Evolutionary conservation across 2,888 invertebrate genomes (phyloP).

Genomic region (Nephrotoma appendiculata): DNA sequence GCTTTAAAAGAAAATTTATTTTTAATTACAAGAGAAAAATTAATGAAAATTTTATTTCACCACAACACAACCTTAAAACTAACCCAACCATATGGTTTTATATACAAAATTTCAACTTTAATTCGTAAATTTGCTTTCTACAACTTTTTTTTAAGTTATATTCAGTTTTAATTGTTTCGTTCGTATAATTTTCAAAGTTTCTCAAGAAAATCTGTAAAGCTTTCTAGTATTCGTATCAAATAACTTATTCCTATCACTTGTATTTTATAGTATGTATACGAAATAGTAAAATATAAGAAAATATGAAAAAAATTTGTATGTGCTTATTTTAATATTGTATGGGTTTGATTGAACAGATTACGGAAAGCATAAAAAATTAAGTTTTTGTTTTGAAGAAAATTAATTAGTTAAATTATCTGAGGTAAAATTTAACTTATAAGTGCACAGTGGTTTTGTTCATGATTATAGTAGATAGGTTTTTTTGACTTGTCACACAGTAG

Average conservation of each 20-base stretch:
- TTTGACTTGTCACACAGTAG: background rate
- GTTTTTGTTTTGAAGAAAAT: background rate
- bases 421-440: background rate
- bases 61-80: background rate
- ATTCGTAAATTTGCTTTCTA: background rate
- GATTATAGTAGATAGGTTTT: background rate
- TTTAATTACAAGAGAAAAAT: background rate
- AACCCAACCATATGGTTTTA: background rate
- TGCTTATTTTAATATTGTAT: background rate
- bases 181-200: background rate
- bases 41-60: background rate
- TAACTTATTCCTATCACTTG: background rate
- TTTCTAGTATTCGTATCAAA: background rate
- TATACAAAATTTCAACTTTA: background rate
- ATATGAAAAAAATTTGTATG: background rate
- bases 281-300: background rate
- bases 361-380: background rate
- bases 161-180: background rate
- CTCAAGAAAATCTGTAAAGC: background rate
- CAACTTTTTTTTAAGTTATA: background rate
- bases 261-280: no score
- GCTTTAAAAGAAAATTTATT: no score
- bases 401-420: background rate
- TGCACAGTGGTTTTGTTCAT: background rate
- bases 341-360: background rate